Evolutionary conservation across 2,888 invertebrate genomes (phyloP).

Genomic region (Acronicta psi): DNA sequence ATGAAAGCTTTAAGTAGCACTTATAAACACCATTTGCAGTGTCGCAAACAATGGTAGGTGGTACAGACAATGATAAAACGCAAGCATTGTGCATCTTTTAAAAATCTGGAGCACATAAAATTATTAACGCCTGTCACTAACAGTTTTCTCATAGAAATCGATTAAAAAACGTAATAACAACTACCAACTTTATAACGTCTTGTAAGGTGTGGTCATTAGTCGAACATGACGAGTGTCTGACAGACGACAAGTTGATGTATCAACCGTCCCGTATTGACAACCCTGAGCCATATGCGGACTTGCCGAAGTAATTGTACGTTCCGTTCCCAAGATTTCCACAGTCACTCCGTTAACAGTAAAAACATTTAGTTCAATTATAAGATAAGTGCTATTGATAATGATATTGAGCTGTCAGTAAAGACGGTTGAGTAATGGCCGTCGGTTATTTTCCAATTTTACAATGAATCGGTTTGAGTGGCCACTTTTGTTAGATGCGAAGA

Average conservation of each 20-base stretch:
- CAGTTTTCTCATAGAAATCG: not conserved
- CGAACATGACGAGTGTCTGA: constrained; percentile 22
- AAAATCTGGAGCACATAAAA: constrained; percentile 2
- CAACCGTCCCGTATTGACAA: constrained; percentile 29
- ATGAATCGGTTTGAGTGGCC: constrained; percentile 44
- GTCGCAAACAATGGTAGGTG: no score
- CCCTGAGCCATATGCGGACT: constrained; percentile 41
- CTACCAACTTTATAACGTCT: constrained; percentile 8
- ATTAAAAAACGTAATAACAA: constrained; percentile 5
- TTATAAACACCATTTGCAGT: constrained; percentile 12
- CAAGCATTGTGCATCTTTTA: not conserved
- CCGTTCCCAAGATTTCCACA: constrained; percentile 61
- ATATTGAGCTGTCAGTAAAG: constrained; percentile 56
- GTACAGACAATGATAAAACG: no score
- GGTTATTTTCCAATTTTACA: constrained; percentile 56
- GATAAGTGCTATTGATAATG: constrained; percentile 65
- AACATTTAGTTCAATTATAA: constrained; percentile 69
- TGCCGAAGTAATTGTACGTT: constrained; percentile 50
- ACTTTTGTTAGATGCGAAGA: constrained; percentile 53
- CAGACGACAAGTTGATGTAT: constrained; percentile 37
- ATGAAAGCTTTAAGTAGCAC: constrained; percentile 8
- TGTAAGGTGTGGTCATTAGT: constrained; percentile 29
- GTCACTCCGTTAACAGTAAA: constrained; percentile 64
- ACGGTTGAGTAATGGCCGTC: constrained; percentile 47
- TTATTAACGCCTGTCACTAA: not conserved